Base-by-base conservation (phyloP, 2,888 invertebrate species). In the Dimorphilus gyrociliatus region DNA sequence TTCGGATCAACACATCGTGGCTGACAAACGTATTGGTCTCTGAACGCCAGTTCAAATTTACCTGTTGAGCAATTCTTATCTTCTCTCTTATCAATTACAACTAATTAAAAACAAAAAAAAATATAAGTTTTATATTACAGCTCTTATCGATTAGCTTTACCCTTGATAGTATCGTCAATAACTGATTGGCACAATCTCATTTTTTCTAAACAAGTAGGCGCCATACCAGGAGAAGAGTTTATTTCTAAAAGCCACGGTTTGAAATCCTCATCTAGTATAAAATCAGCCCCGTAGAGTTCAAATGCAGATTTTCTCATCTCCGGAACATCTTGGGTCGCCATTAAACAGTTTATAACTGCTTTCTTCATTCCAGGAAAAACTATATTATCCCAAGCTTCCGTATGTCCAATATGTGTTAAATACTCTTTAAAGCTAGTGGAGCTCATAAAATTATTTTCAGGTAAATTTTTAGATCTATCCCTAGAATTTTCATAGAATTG, bases 251-350 rank as follows among this genome's bases (percentile, higher is more conserved):
- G 64, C 77, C 84, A 85, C 0, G 86, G 84, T 71, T 41, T 40
- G 24, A 48, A 79, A 47, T 81, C 75, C 49, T 82, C 60, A 33
- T 81, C 77, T 19, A 88, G 59, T 68, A 88, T 77, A 56, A 88
- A 88, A 63, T 90, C 88, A 30, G 85, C 85, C 5, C 86, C 88
- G 53, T 81, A 86, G 19, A 85, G 55, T 59, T 88, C 86, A 61
- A 85, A 88, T 35, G 78, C 75, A 48, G 78, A 78, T 55, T 60
- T 60, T 41, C 58, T 48, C 26, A 49, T 50, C 33, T 66, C 63
- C 1, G 60, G 49, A 4, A 57, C 46, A 36, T 66, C 65, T 58
- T 81, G 75, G 27, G 81, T 76, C 27, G 77, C 74, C 31, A 85
- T 62, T 59, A 85, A 71, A 15, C 80, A 74, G 10, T 78, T 75